A percentile compares a stretch with the other conserved stretches of the same genome.
Conservation (phyloP, 2,888 invertebrate species). For the Drosophila histrio region DNA sequence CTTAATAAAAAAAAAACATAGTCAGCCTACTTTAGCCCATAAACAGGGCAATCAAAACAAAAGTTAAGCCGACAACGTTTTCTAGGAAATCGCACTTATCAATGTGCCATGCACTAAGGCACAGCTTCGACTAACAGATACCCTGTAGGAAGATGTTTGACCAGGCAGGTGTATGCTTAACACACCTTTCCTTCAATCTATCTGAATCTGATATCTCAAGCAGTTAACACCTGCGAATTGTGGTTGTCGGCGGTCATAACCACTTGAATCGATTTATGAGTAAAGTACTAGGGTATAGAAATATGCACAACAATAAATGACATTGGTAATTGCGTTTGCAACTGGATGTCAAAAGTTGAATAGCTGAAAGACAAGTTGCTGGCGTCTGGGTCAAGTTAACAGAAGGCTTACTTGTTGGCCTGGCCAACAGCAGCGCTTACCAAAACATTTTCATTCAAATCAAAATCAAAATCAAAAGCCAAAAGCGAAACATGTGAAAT, state of each 20-base stretch:
- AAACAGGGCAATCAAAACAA: conserved; percentile 14
- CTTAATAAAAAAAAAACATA: too few relatives aligned
- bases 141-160: too few relatives aligned
- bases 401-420: not conserved
- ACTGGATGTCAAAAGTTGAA: not conserved
- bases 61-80: conserved; percentile 9
- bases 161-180: too few relatives aligned
- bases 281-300: conserved; percentile 1
- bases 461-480: conserved; percentile 37
- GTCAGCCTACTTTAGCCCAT: conserved; percentile 6
- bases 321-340: not conserved
- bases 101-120: conserved; percentile 9
- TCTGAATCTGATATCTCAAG: not conserved
- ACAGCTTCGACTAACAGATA: not conserved
- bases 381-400: not conserved
- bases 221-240: not conserved
- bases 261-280: not conserved
- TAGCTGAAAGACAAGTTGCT: not conserved
- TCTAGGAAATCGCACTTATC: conserved; percentile 29
- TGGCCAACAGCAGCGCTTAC: not conserved
- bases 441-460: conserved; percentile 38
- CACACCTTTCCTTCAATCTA: too few relatives aligned
- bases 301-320: not conserved
- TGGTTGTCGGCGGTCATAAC: not conserved
- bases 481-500: conserved; percentile 73